Evolutionary conservation across 2,888 invertebrate species (phyloP), one percentile per base, ranked within the genome.

Genomic region (Yponomeuta malinellus): DNA sequence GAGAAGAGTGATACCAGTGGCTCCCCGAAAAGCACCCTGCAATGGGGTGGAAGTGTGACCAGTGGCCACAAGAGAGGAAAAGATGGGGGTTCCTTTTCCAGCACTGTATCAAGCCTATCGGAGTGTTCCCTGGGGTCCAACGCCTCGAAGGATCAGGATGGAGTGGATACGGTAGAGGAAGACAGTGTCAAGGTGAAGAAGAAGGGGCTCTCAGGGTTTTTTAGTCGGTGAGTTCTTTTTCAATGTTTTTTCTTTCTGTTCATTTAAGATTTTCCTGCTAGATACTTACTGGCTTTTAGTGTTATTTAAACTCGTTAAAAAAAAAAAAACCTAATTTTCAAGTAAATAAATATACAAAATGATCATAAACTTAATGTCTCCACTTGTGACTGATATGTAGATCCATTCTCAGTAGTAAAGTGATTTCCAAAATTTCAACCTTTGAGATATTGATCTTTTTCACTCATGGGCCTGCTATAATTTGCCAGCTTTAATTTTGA

Each of bases 31-130:
- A 92, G 92, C 79, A 92, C 92, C 64, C 78, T 93, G 37, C 89
- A 90, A 71, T 91, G 93, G 90, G 90, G 88, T 72, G 88, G 89
- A 2, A 88, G 87, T 82, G 88, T 91, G 71, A 68, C 68, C 5
- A 85, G 80, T 76, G 92, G 93, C 3, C 93, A 94, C 74, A 87
- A 90, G 72, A 81, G 94, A 31, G 93, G 93, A 9, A 93, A 93
- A 72, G 94, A 94, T 80, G 93, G 93, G 69, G 94, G 94, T 2
- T 94, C 94, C 0, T 94, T 94, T 81, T 94, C 94, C 2, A 95
- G 95, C 78, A 95, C 95, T 31, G 93, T 95, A 71, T 95, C 95
- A 10, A 95, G 94, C 80, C 85, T 95, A 52, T 95, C 95, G n/a
- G 95, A 95, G 83, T 94, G 94, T 71, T 95, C 95, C 1, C 90